phyloP scores from a whole-genome alignment of 2,797 vertebrate genomes.

The Ctenopoma kingsleyae region DNA sequence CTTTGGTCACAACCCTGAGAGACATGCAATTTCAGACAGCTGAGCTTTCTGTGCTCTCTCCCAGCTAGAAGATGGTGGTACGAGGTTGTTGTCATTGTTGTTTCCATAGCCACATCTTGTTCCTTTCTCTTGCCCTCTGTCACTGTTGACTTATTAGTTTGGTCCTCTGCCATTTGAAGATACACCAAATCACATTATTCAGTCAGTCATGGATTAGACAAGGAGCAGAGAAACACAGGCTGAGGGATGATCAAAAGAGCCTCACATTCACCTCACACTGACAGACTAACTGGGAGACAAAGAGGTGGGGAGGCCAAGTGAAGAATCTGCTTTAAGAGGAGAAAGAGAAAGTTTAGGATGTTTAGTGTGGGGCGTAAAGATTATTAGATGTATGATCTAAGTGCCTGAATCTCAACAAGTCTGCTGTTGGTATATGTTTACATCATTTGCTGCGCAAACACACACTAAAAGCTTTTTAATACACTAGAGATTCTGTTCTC shows the following conservation, averaged over 20 bases:
- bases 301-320: conserved; percentile 85
- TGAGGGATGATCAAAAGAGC: conserved; percentile 92
- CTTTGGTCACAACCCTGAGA: conserved; percentile 42
- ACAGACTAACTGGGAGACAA: conserved; percentile 81
- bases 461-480: conserved; percentile 34
- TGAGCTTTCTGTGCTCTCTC: conserved; percentile 80
- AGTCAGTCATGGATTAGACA: conserved; percentile 94
- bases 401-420: conserved; percentile 30
- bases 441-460: conserved; percentile 34
- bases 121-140: conserved; percentile 56
- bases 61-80: conserved; percentile 85
- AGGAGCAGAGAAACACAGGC: conserved; percentile 90
- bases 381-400: conserved; percentile 33
- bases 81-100: conserved; percentile 68
- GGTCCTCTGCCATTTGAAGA: conserved; percentile 93
- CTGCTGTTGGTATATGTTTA: conserved; percentile 44
- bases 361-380: conserved; percentile 32
- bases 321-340: conserved; percentile 87
- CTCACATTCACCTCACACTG: conserved; percentile 90
- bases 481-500: conserved; percentile 22
- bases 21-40: not conserved
- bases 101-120: conserved; percentile 57
- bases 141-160: conserved; percentile 88
- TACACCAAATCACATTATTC: conserved; percentile 97
- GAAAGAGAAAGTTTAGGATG: conserved; percentile 47